Conservation (phyloP, 2,888 invertebrate genomes). For the Uloborus plumipes region DNA sequence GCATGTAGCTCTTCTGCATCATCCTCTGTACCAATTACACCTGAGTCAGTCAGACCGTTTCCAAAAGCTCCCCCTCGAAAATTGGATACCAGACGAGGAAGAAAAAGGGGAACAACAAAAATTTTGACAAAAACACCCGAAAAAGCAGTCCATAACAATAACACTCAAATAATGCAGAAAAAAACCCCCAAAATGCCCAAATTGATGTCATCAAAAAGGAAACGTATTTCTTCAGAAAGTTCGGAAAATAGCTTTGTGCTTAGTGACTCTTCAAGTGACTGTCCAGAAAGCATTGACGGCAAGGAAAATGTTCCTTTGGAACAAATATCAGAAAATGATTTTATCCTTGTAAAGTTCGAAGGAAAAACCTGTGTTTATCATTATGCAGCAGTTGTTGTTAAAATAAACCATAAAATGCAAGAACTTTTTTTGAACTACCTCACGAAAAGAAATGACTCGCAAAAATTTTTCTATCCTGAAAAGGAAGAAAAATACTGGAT, state of each 20-base stretch:
- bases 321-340: constrained; percentile 4
- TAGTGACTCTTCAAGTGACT: neutral
- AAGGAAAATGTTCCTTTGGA: constrained; percentile 8
- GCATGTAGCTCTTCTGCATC: neutral
- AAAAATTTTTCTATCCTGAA: constrained; percentile 5
- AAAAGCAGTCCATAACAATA: neutral
- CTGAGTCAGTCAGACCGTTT: neutral
- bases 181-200: neutral
- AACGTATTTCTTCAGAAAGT: constrained; percentile 5
- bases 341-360: neutral
- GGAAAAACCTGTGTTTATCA: neutral
- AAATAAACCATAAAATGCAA: neutral
- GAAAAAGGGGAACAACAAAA: constrained; percentile 4
- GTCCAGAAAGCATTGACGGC: neutral
- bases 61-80: constrained; percentile 6
- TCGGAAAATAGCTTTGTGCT: neutral
- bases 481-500: constrained; percentile 11
- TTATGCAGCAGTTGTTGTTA: neutral
- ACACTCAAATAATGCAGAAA: neutral
- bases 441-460: neutral
- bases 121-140: neutral
- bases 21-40: constrained; percentile 6
- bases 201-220: neutral
- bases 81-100: neutral
- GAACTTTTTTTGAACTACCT: constrained; percentile 1